phyloP scores from a whole-genome alignment of 2,797 vertebrate genomes.

The Columba guinea region DNA sequence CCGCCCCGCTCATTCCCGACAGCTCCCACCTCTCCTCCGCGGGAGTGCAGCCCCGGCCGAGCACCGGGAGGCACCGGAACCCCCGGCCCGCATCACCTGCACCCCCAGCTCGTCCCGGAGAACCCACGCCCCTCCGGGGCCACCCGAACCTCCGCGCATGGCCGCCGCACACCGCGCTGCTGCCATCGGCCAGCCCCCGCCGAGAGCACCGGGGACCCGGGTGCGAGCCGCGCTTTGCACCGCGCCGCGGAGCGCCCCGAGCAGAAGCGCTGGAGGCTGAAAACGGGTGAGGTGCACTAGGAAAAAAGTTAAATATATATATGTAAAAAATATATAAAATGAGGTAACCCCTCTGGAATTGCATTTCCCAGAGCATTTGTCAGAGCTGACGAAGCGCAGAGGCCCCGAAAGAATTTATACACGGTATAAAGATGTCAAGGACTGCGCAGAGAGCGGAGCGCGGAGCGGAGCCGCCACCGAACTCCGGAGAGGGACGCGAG shows the following conservation, averaged over 20 bases:
- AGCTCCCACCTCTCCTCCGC: background rate
- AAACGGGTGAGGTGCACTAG: background rate
- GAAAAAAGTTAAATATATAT: background rate
- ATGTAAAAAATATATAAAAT: constrained; percentile 15
- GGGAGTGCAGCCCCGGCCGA: background rate
- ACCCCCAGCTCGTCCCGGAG: background rate
- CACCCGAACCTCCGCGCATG: background rate
- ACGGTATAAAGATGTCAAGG: constrained; percentile 71
- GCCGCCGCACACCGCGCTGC: background rate
- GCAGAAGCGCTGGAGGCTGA: background rate
- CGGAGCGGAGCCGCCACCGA: background rate
- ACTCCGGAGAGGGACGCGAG: background rate
- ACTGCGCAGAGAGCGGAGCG: background rate
- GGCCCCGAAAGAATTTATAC: constrained; percentile 71
- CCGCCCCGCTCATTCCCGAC: background rate
- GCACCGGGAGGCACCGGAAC: background rate
- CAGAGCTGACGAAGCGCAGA: constrained; percentile 76
- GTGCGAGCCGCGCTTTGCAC: background rate
- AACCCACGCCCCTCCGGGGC: background rate
- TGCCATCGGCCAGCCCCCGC: background rate
- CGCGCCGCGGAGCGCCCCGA: background rate
- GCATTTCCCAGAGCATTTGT: constrained; percentile 71
- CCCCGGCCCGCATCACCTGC: background rate
- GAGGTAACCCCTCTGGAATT: constrained; percentile 72
- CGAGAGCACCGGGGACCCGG: background rate